Conservation (phyloP, 64 coral and sea anemone genomes). For the Actinia equina region DNA sequence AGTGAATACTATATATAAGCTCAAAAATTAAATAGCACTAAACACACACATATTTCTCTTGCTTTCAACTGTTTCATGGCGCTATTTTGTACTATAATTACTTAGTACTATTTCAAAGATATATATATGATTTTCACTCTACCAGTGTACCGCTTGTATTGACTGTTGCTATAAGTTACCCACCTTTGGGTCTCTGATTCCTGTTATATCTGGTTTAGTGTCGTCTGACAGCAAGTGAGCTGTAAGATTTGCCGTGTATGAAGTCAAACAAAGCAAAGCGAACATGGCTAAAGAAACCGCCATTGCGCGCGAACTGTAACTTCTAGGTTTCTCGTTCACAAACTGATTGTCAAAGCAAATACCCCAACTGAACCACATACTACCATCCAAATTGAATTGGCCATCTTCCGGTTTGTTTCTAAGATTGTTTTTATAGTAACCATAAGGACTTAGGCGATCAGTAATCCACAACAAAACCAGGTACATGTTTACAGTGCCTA, state of each 20-base stretch:
- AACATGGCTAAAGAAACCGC: conserved; percentile 77
- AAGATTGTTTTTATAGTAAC: conserved; percentile 17
- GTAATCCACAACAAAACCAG: conserved; percentile 59
- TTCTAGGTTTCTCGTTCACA: conserved; percentile 57
- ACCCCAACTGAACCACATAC: conserved; percentile 94
- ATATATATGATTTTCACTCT: too few species aligned
- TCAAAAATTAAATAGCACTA: too few species aligned
- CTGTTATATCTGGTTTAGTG: conserved; percentile 70
- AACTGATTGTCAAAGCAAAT: conserved; percentile 98
- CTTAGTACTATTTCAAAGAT: too few species aligned
- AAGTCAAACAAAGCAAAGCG: conserved; percentile 74
- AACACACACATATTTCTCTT: too few species aligned
- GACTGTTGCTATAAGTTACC: background rate
- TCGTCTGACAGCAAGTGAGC: conserved; percentile 86
- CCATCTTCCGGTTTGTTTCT: background rate
- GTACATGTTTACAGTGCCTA: conserved; percentile 71
- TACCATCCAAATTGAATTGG: conserved; percentile 59
- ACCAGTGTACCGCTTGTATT: too few species aligned
- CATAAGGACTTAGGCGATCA: conserved; percentile 70
- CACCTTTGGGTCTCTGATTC: conserved; percentile 84
- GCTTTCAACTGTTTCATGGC: too few species aligned
- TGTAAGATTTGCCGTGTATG: conserved; percentile 88
- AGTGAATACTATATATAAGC: too few species aligned
- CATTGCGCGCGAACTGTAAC: conserved; percentile 76
- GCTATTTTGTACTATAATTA: too few species aligned